Evolutionary conservation across 2,888 invertebrate species (phyloP), one percentile per base, ranked within the genome.

Genomic region (Strigamia maritima): DNA sequence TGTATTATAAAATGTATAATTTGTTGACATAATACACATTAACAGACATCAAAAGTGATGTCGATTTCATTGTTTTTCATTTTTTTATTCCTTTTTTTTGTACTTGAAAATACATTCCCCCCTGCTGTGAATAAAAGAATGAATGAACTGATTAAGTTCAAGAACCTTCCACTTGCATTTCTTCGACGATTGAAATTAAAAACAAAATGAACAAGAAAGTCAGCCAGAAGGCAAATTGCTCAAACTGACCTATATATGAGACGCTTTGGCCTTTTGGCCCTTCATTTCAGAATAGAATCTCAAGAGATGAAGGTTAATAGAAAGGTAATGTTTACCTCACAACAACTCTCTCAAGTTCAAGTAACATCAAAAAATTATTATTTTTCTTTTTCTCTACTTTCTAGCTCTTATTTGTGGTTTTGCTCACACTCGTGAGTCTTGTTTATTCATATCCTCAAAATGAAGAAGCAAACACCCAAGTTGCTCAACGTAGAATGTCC

Each of bases 401-500:
- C 14, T 19, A 75, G 35, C 24, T 77, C 31, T 2, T 75, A 4
- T 28, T 75, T 35, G 19, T 77, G 77, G 77, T 77, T 40, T 49
- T 49, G 22, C 44, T 44, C 0, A 28, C 44, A 2, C 31, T 77
- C n/a, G 24, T 44, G 16, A 44, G 24, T 38, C 19, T 28, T 19
- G 77, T 19, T 24, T 24, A 40, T 24, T 77, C 77, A 26, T 49
- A 49, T 77, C 77, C 77, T 4, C 40, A 38, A 24, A 49, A 49
- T 44, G 77, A 26, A 14, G n/a, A 38, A 19, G 38, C 26, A 75
- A 77, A 77, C 28, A 44, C 44, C 12, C 77, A 77, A 49, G 77
- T 77, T 16, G 77, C 77, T 24, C 77, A 77, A 44, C 77, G 78
- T 31, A 12, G 78, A 6, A 78, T 78, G 78, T 35, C 35, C 6